Conservation (phyloP, 2,888 invertebrate species). For the Sminthurides aquaticus region DNA sequence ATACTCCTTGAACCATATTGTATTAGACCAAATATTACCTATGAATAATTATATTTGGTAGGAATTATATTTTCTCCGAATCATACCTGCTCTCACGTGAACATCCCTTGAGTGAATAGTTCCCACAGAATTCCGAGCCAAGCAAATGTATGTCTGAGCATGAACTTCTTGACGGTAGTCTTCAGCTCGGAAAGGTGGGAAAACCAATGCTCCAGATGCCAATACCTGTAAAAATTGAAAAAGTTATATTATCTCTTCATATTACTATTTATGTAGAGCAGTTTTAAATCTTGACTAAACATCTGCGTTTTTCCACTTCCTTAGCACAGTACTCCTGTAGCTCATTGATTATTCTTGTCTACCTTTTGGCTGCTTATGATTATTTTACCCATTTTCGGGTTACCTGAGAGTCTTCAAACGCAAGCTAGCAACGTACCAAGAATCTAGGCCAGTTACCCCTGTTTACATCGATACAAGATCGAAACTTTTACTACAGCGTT, state of each 20-base stretch:
- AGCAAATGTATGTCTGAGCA: conserved; percentile 86
- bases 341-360: too few species aligned
- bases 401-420: background rate
- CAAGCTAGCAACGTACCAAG: too few species aligned
- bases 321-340: too few species aligned
- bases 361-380: background rate
- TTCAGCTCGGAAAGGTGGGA: conserved; percentile 88
- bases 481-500: too few species aligned
- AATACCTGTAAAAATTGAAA: conserved; percentile 56
- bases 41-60: background rate
- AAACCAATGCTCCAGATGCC: conserved; percentile 85
- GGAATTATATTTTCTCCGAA: too few species aligned
- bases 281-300: background rate
- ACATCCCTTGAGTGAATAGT: conserved; percentile 85
- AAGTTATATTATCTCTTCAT: conserved; percentile 10
- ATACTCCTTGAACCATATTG: too few species aligned
- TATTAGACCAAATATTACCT: too few species aligned
- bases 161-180: conserved; percentile 90
- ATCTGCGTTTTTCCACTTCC: too few species aligned
- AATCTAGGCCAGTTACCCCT: too few species aligned
- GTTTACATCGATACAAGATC: too few species aligned
- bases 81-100: conserved; percentile 86
- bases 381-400: background rate
- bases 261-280: too few species aligned
- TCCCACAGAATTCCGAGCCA: conserved; percentile 81